A percentile compares a stretch with the other conserved stretches of the same genome.
Evolutionary conservation across 2,888 invertebrate genomes (phyloP).

Genomic region (Drosophila kambysellisi): DNA sequence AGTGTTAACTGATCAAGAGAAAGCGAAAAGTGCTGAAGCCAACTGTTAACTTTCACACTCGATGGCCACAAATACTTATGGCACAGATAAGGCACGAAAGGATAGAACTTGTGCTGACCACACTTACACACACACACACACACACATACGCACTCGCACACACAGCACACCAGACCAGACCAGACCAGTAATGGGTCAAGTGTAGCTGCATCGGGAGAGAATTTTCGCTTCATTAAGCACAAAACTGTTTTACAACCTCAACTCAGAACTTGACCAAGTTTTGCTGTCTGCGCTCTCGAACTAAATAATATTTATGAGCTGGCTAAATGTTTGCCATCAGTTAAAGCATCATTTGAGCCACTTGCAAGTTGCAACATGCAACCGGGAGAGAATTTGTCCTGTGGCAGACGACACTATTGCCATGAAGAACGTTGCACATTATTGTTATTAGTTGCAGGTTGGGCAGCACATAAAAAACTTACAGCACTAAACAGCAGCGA

Average conservation of each 20-base stretch:
- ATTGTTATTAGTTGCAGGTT: constrained; percentile 77
- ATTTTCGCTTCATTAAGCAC: constrained; percentile 60
- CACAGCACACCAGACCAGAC: not conserved
- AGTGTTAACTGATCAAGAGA: constrained; percentile 37
- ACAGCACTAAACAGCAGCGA: constrained; percentile 9
- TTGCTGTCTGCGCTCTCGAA: constrained; percentile 8
- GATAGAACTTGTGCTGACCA: constrained; percentile 64
- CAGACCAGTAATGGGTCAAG: constrained; percentile 36
- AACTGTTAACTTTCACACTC: constrained; percentile 60
- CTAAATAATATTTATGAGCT: constrained; percentile 72
- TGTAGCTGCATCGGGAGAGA: constrained; percentile 25
- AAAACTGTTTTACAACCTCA: constrained; percentile 48
- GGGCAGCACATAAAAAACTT: constrained; percentile 59
- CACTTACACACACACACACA: not conserved
- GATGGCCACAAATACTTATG: constrained; percentile 54
- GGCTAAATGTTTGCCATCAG: constrained; percentile 51
- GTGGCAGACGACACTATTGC: constrained; percentile 46
- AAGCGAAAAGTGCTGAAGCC: constrained; percentile 53
- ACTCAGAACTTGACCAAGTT: constrained; percentile 44
- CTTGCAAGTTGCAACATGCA: constrained; percentile 16
- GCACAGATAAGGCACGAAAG: constrained; percentile 50
- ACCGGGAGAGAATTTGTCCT: constrained; percentile 5
- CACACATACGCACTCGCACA: not conserved
- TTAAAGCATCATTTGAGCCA: constrained; percentile 20
- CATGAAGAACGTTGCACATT: constrained; percentile 72